Conservation (phyloP, 2,888 invertebrate species). For the Tetragonisca angustula region DNA sequence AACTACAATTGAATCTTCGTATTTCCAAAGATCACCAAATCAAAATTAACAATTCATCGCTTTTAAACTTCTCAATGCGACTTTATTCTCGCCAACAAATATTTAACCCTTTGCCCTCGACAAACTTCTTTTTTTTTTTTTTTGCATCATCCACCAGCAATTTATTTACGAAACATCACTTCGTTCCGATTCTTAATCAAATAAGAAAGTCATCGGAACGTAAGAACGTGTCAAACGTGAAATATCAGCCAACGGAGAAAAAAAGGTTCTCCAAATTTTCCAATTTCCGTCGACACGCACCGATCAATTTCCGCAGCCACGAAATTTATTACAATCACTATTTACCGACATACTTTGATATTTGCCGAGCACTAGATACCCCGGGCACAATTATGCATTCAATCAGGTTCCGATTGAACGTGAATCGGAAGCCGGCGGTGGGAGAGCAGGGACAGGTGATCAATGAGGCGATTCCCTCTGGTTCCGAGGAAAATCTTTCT, state of each 20-base stretch:
- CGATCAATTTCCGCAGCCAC: background rate
- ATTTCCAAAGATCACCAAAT: too few species aligned
- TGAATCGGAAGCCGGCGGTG: too few species aligned
- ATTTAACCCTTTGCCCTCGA: too few species aligned
- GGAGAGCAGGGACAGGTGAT: slow-evolving; percentile 36
- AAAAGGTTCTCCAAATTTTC: background rate
- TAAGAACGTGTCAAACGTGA: too few species aligned
- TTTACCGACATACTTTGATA: background rate
- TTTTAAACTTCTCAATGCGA: background rate
- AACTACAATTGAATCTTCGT: background rate
- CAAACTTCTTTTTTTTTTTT: too few species aligned
- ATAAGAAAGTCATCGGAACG: too few species aligned
- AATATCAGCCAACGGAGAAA: too few species aligned
- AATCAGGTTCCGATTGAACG: slow-evolving; percentile 11
- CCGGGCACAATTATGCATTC: slow-evolving; percentile 15
- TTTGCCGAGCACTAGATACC: background rate
- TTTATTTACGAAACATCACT: too few species aligned
- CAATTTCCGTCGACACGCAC: too few species aligned
- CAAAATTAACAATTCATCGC: background rate
- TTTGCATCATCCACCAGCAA: too few species aligned
- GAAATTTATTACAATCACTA: slow-evolving; percentile 12
- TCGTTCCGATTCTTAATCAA: too few species aligned
- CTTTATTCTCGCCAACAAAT: background rate
- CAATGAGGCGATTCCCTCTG: slow-evolving; percentile 35
- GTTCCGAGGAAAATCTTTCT: slow-evolving; percentile 24